A percentile compares a stretch with the other conserved stretches of the same genome.
Conservation (phyloP, 2,113 vertebrate species). For the Naja naja region DNA sequence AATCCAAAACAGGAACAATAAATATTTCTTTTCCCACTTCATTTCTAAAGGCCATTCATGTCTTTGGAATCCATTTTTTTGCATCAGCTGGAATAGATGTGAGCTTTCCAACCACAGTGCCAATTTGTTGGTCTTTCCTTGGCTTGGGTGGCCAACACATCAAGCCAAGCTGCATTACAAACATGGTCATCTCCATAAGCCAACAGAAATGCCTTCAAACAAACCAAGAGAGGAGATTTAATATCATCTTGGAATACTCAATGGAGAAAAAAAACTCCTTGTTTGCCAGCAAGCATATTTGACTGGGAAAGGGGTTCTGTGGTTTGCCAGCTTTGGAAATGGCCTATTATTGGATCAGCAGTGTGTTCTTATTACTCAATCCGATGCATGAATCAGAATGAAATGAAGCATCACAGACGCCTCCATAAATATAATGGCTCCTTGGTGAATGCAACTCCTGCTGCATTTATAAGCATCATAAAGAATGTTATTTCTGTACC, state of each 20-base stretch:
- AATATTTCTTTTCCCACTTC: neutral
- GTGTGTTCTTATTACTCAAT: conserved; percentile 31
- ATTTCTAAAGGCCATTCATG: neutral
- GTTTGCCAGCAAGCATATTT: neutral
- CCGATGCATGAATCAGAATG: conserved; percentile 29
- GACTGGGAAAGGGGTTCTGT: neutral
- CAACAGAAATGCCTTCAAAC: neutral
- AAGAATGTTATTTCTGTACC: conserved; percentile 35
- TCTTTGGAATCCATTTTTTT: neutral
- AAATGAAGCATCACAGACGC: conserved; percentile 23
- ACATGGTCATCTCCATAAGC: neutral
- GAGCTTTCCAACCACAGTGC: neutral
- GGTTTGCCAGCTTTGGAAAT: conserved; percentile 25
- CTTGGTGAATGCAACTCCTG: conserved; percentile 27
- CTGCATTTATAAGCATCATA: conserved; percentile 33
- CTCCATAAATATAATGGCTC: conserved; percentile 30
- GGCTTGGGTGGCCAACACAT: neutral
- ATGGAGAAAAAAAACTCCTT: neutral
- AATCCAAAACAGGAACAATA: neutral
- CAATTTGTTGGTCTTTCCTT: neutral
- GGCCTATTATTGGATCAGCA: conserved; percentile 25
- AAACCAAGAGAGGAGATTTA: neutral
- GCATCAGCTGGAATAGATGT: neutral
- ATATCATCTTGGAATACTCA: neutral
- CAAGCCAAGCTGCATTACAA: neutral